Percentiles rank a stretch among this genome's conserved stretches.
These are phyloP conservation scores for Cacoxenus indagator DNA, from an alignment of 2,888 invertebrate species.

Conservation along the genomic window DNA sequence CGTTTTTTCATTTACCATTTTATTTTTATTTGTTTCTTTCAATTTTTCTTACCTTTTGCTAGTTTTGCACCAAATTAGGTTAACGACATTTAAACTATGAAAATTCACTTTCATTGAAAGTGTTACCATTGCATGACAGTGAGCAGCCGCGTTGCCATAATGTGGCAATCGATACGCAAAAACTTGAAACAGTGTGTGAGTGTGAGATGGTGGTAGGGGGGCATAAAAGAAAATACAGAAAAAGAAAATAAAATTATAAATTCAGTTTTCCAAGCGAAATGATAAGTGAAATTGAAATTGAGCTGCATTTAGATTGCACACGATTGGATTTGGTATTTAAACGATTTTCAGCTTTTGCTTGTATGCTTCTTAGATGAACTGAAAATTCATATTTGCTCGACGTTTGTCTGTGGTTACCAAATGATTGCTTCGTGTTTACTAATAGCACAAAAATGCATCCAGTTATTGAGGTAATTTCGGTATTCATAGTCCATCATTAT, in stretches of 20 bases:
- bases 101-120: slow-evolving; percentile 56
- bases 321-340: neutral
- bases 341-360: neutral
- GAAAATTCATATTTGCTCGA: no score
- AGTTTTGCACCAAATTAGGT: slow-evolving; percentile 52
- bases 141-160: neutral
- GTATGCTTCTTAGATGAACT: no score
- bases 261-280: neutral
- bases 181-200: neutral
- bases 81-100: slow-evolving; percentile 62
- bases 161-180: neutral
- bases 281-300: slow-evolving; percentile 14
- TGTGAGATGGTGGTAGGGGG: no score
- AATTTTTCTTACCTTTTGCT: neutral
- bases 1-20: neutral
- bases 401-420: no score
- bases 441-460: no score
- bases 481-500: no score
- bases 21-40: neutral
- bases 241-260: neutral
- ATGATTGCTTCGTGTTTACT: no score
- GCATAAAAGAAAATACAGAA: slow-evolving; percentile 6
- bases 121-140: slow-evolving; percentile 38
- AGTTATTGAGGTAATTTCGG: no score
- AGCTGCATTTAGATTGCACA: neutral